phyloP scores from a whole-genome alignment of 2,888 invertebrate genomes.

The Epinotia ramella region DNA sequence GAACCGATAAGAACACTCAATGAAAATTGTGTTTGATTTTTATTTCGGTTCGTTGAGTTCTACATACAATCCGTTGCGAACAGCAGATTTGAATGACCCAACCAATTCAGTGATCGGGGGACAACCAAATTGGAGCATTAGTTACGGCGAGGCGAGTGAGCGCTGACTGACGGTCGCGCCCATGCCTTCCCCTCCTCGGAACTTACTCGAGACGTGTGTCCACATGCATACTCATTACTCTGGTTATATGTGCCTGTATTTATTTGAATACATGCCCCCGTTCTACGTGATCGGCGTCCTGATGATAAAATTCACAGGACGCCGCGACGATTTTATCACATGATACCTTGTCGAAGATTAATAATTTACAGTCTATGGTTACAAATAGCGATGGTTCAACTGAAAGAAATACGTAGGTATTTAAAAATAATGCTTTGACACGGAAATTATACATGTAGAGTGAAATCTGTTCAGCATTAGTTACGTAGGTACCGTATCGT shows the following conservation, averaged over 20 bases:
- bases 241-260: constrained; percentile 6
- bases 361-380: neutral
- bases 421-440: neutral
- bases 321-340: neutral
- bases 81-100: neutral
- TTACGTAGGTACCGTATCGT: neutral
- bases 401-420: neutral
- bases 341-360: neutral
- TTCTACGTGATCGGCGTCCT: neutral
- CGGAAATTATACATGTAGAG: neutral
- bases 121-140: neutral
- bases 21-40: neutral
- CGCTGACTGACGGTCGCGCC: neutral
- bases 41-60: neutral
- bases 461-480: neutral
- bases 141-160: neutral
- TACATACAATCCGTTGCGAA: neutral
- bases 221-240: constrained; percentile 6
- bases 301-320: neutral
- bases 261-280: constrained; percentile 11
- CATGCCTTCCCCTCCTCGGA: neutral
- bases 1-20: neutral
- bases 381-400: neutral
- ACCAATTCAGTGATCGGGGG: neutral
- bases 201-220: neutral